Evolutionary conservation across 2,797 vertebrate genomes (phyloP).

Genomic region (Characodon lateralis): DNA sequence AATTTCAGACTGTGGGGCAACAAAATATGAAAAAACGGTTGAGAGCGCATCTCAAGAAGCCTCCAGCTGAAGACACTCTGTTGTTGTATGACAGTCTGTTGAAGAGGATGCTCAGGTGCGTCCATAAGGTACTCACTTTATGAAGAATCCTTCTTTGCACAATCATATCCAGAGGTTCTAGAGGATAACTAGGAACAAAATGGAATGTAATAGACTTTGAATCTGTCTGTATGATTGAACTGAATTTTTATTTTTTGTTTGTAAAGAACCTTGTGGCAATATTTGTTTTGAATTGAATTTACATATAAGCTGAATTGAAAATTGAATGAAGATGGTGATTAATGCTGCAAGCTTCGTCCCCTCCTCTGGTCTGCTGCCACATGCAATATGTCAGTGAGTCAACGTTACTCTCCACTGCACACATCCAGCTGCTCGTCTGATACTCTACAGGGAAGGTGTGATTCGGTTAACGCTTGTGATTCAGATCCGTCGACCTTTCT

Average conservation of each 20-base stretch:
- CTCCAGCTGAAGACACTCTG: no score
- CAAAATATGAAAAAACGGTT: no score
- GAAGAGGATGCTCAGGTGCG: no score
- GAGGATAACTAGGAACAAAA: no score
- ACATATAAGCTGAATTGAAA: neutral
- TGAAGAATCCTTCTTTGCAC: no score
- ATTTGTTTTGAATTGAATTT: no score
- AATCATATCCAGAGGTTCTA: no score
- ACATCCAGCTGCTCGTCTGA: constrained; percentile 32
- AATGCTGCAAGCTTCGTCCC: constrained; percentile 53
- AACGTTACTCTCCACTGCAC: constrained; percentile 35
- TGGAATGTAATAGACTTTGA: neutral
- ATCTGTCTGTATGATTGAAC: neutral
- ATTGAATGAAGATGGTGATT: constrained; percentile 63
- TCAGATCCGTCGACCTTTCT: constrained; percentile 6
- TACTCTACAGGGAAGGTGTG: constrained; percentile 17
- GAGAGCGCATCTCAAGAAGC: no score
- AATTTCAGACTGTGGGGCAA: no score
- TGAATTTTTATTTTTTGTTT: neutral
- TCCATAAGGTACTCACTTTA: no score
- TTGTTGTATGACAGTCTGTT: no score
- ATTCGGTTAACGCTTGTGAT: constrained; percentile 13
- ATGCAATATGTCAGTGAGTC: constrained; percentile 48
- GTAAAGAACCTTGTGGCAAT: no score
- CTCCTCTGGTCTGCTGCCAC: constrained; percentile 48